Evolutionary conservation across 2,113 vertebrate species (phyloP), one percentile per base, ranked within the genome.

Genomic region (Ploceus nigricollis): DNA sequence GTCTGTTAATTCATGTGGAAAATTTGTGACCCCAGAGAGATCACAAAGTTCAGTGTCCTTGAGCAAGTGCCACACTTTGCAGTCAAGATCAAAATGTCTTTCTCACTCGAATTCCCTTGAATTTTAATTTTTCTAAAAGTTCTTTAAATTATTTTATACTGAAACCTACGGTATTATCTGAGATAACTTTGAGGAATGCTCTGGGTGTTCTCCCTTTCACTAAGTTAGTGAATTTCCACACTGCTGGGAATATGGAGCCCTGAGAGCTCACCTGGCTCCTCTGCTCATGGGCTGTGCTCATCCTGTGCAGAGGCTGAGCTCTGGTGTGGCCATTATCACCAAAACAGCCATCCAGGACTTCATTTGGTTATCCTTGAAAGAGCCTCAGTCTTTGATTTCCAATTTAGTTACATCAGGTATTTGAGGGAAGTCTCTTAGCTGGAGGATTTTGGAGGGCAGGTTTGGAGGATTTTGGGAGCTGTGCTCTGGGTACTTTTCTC

Each of bases 1-100:
- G 2, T 88, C 94, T 97, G 94, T 96, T 96, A 91, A 86, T 78
- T 95, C 90, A 91, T 93, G 47, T 66, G 92, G 90, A 96, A 90
- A 87, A 86, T 54, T 35, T 1, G 0, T 1, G 44, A 94, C 86
- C 87, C 92, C n/a, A 4, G 58, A 7, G 18, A 70, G 87, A 95
- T 83, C 79, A 81, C 12, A 33, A 80, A 96, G 94, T 93, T 96
- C 94, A 95, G 70, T 81, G 82, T 94, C 86, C 88, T 92, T 70
- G 30, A 81, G 64, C 14, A 53, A 94, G 76, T 12, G 56, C 47
- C 44, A 30, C 58, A 17, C 60, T 93, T 87, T 23, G 60, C 68
- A 63, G 85, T 54, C 42, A 53, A 44, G 58, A 91, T 63, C 56
- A 72, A 77, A 94, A 90, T 16, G 35, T 75, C 90, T 91, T 78